Percentiles rank a stretch among this genome's conserved stretches.
These are phyloP conservation scores for Chloropsis cyanopogon DNA, from an alignment of 2,113 vertebrate species.

Conservation along the genomic window DNA sequence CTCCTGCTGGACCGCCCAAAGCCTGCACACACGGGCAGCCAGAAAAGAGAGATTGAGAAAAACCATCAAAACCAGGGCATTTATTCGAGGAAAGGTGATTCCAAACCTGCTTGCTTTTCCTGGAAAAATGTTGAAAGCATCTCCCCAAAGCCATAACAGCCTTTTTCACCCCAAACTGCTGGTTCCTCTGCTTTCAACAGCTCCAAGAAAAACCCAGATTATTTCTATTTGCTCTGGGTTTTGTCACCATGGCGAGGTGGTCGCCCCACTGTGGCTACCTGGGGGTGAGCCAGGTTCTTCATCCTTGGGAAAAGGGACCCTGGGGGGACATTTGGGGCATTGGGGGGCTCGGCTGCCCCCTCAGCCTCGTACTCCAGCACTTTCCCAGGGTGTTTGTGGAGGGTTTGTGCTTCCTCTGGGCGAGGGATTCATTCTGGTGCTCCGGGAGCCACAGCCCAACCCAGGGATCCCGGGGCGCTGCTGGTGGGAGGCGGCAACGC, in stretches of 20 bases:
- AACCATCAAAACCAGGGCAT: not conserved
- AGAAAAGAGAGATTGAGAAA: not conserved
- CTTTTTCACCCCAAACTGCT: rapidly evolving
- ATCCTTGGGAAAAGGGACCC: not conserved
- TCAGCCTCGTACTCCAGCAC: rapidly evolving
- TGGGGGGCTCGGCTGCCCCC: rapidly evolving
- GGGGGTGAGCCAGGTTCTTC: not conserved
- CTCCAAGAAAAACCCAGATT: not conserved
- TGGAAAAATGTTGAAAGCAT: not conserved
- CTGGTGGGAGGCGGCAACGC: rapidly evolving
- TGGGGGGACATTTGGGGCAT: not conserved
- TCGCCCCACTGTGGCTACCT: rapidly evolving
- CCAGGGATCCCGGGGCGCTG: not conserved
- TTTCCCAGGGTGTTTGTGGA: not conserved
- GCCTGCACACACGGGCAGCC: rapidly evolving
- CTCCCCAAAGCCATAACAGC: not conserved
- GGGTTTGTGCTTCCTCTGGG: not conserved
- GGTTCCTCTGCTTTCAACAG: not conserved
- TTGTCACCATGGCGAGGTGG: rapidly evolving
- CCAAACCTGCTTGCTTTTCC: not conserved
- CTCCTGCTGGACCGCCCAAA: not conserved
- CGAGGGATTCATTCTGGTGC: not conserved
- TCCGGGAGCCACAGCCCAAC: not conserved
- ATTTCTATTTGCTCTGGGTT: not conserved
- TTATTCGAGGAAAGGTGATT: not conserved